These are phyloP conservation scores for Drosophila tsacasi DNA, from an alignment of 1,140 invertebrate species.

Conservation along the genomic window DNA sequence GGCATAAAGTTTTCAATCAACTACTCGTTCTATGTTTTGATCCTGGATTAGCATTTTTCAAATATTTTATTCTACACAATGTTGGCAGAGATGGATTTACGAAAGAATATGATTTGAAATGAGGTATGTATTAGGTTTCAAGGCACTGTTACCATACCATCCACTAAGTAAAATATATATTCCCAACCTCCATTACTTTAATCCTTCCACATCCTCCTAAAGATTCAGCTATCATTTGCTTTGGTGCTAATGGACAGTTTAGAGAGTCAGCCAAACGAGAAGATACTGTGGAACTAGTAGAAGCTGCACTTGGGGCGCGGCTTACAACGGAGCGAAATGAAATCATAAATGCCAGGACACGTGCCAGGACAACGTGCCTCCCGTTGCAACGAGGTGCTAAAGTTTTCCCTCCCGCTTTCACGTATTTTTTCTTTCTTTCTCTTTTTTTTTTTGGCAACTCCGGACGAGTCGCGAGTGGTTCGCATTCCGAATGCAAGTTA, in stretches of 20 bases:
- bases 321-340: constrained; percentile 53
- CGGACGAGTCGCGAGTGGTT: constrained; percentile 36
- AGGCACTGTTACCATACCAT: too few relatives aligned
- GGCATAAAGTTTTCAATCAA: constrained; percentile 74
- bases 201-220: constrained; percentile 25
- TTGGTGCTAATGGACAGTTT: constrained; percentile 72
- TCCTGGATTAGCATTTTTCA: constrained; percentile 5
- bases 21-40: constrained; percentile 36
- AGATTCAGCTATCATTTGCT: constrained; percentile 62
- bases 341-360: constrained; percentile 79
- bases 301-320: constrained; percentile 12
- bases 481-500: constrained; percentile 53
- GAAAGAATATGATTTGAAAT: neutral
- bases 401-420: constrained; percentile 34
- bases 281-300: constrained; percentile 20
- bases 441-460: constrained; percentile 34
- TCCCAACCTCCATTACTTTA: neutral
- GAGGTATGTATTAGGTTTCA: neutral
- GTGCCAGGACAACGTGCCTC: constrained; percentile 54
- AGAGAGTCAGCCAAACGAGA: constrained; percentile 46
- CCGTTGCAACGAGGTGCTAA: constrained; percentile 70
- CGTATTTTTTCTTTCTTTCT: neutral
- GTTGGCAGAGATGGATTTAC: neutral
- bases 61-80: neutral
- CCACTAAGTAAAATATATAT: neutral